Base-by-base conservation (phyloP, 2,113 vertebrate species). In the Scopus umbretta region DNA sequence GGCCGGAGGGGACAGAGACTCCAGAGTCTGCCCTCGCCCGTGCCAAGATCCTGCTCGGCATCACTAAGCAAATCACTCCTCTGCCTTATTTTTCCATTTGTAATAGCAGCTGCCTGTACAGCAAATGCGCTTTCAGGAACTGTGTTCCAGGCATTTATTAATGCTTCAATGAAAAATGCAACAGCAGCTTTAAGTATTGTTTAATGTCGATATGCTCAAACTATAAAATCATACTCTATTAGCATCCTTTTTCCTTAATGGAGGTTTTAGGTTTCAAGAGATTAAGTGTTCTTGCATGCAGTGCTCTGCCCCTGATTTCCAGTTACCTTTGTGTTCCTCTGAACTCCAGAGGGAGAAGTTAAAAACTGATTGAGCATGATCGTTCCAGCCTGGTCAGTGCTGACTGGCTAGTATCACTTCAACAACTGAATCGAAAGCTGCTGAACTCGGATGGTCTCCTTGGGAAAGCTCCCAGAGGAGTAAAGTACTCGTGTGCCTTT, bases 301-400 rank as follows among this genome's bases (percentile, higher is more conserved):
- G 61, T 16, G 53, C 90, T 73, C 76, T 76, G 68, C 21, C 36
- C 34, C 56, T 13, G 29, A 27, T 43, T 88, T 43, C 50, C 71
- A 62, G 40, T 25, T 49, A 13, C 38, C 45, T 80, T 85, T 71
- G 61, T 74, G 65, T 50, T 89, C 66, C 71, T 63, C 55, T 42
- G 56, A 73, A 13, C 56, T 87, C 43, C 17, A 30, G 73, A 74
- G 49, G 58, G 38, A 71, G 47, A 36, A 43, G 50, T 29, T 38
- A 76, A 50, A 74, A 73, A 18, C 36, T 2, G 5, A 32, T 32
- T 1, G 15, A 36, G 30, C 30, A 4, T 0, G 1, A 20, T 42
- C 4, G 1, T 30, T 61, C 17, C 74, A 5, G 40, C 4, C 58
- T 27, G 40, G 17, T 34, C 75, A 43, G 66, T 32, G 63, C 72